phyloP scores from a whole-genome alignment of 2,888 invertebrate genomes.

The Erebia aethiops region DNA sequence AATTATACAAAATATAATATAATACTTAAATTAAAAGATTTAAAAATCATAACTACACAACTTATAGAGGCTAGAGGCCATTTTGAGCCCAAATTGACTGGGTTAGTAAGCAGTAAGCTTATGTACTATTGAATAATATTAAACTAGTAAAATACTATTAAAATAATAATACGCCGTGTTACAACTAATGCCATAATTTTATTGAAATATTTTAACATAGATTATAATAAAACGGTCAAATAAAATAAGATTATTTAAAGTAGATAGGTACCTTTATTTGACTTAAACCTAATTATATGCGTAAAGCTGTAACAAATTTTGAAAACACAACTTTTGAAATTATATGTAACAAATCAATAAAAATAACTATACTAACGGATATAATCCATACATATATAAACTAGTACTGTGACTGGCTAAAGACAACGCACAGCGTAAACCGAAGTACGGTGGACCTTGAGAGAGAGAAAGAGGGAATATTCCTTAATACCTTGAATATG shows the following conservation, averaged over 20 bases:
- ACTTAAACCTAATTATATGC: constrained; percentile 73
- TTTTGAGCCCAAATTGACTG: too few relatives aligned
- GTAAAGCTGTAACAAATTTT: constrained; percentile 58
- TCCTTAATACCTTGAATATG: too few relatives aligned
- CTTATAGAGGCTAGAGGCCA: too few relatives aligned
- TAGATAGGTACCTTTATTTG: constrained; percentile 68
- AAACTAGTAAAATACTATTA: not conserved
- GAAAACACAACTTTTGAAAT: constrained; percentile 45
- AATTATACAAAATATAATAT: too few relatives aligned
- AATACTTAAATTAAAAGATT: too few relatives aligned
- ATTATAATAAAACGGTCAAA: constrained; percentile 32
- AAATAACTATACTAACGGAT: not conserved
- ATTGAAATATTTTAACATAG: constrained; percentile 6
- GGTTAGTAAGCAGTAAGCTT: too few relatives aligned
- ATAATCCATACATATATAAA: not conserved
- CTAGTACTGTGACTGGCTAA: too few relatives aligned
- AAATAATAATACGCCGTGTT: constrained; percentile 7
- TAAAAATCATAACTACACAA: too few relatives aligned
- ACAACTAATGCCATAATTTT: constrained; percentile 23
- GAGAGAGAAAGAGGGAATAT: too few relatives aligned
- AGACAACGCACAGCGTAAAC: too few relatives aligned
- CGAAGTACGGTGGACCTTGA: too few relatives aligned
- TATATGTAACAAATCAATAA: not conserved
- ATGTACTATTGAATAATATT: not conserved
- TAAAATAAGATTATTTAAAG: constrained; percentile 45